phyloP scores from a whole-genome alignment of 2,888 invertebrate species.

The Caenorhabditis doughertyi region DNA sequence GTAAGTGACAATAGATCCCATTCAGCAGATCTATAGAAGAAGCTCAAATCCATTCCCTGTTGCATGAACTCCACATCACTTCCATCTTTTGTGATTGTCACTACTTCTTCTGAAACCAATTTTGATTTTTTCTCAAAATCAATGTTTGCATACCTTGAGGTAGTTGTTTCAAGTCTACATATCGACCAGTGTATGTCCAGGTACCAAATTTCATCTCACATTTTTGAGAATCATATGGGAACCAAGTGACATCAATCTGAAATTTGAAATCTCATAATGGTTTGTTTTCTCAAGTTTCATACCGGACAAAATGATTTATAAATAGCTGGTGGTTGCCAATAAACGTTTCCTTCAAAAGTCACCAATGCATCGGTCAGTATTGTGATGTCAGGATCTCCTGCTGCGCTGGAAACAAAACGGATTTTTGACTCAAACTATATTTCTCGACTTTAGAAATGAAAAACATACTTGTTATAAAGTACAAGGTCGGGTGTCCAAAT shows the following conservation, averaged over 20 bases:
- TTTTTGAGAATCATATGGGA: slow-evolving; percentile 82
- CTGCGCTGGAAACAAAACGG: slow-evolving; percentile 73
- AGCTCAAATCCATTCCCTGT: slow-evolving; percentile 82
- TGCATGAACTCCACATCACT: slow-evolving; percentile 79
- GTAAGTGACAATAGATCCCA: slow-evolving; percentile 82
- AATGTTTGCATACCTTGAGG: slow-evolving; percentile 63
- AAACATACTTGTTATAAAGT: slow-evolving; percentile 90
- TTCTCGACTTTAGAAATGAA: not conserved
- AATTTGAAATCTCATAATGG: not conserved
- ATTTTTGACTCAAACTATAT: no score
- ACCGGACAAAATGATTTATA: slow-evolving; percentile 83
- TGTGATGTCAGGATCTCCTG: slow-evolving; percentile 83
- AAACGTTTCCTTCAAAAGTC: slow-evolving; percentile 80
- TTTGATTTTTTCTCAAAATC: not conserved
- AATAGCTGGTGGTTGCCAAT: slow-evolving; percentile 83
- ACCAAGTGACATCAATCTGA: slow-evolving; percentile 83
- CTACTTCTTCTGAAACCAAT: slow-evolving; percentile 68
- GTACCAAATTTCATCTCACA: slow-evolving; percentile 83
- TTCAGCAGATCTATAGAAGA: slow-evolving; percentile 82
- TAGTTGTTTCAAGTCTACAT: slow-evolving; percentile 77
- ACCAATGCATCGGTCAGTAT: slow-evolving; percentile 81
- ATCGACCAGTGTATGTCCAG: slow-evolving; percentile 82
- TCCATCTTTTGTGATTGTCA: slow-evolving; percentile 69
- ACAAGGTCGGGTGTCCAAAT: slow-evolving; percentile 98
- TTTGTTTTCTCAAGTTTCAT: not conserved